phyloP scores from a whole-genome alignment of 2,888 invertebrate genomes.

The Sthenelais limicola region DNA sequence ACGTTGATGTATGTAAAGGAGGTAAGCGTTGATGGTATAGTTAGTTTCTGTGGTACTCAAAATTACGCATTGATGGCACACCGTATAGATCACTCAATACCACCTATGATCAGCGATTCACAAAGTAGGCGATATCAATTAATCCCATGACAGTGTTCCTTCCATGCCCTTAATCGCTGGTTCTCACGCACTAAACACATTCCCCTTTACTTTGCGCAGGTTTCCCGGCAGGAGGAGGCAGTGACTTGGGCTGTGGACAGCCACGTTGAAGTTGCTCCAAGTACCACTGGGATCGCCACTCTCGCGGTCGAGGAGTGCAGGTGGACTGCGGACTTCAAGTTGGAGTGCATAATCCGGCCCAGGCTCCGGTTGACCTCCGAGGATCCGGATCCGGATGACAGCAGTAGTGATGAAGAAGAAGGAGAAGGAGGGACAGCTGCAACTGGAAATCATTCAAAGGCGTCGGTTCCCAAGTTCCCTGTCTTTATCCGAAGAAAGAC shows the following conservation, averaged over 20 bases:
- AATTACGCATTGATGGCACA: no score
- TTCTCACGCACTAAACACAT: no score
- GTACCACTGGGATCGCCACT: slow-evolving; percentile 22
- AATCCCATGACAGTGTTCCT: no score
- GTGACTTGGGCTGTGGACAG: slow-evolving; percentile 34
- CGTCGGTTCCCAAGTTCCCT: no score
- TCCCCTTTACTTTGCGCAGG: not conserved
- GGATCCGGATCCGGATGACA: not conserved
- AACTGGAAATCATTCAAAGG: no score
- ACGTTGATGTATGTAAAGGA: no score
- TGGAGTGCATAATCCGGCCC: slow-evolving; percentile 23
- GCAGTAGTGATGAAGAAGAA: not conserved
- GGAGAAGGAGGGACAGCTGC: not conserved
- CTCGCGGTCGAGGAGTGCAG: slow-evolving; percentile 15
- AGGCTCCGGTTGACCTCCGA: not conserved
- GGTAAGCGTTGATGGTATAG: no score
- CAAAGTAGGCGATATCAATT: no score
- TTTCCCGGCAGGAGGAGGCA: slow-evolving; percentile 28
- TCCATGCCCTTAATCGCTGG: no score
- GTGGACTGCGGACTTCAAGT: slow-evolving; percentile 20
- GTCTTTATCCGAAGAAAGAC: slow-evolving; percentile 11
- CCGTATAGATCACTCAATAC: no score
- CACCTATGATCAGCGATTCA: no score
- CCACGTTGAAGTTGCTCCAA: slow-evolving; percentile 27
- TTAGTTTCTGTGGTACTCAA: no score